phyloP scores from a whole-genome alignment of 2,113 vertebrate genomes.

The Passer domesticus region DNA sequence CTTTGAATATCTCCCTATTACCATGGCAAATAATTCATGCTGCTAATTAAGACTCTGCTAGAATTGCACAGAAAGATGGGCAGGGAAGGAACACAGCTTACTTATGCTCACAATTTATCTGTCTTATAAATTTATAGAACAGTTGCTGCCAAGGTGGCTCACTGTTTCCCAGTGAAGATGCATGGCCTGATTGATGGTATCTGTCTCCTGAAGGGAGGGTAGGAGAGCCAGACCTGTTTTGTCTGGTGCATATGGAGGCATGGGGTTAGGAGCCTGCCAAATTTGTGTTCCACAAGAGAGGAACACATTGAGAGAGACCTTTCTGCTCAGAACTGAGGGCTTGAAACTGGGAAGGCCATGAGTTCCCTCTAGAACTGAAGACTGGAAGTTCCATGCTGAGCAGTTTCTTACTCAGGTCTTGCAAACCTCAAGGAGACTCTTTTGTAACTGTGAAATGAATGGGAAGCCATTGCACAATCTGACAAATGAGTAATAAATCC shows the following conservation, averaged over 20 bases:
- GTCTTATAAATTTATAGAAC: background rate
- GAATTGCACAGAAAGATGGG: background rate
- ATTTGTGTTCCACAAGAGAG: background rate
- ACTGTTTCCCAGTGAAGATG: background rate
- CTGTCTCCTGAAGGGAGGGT: background rate
- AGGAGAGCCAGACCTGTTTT: background rate
- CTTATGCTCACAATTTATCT: background rate
- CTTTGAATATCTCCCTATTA: background rate
- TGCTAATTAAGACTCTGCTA: slow-evolving; percentile 2
- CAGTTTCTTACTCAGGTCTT: background rate
- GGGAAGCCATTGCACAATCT: background rate
- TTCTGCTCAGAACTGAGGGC: background rate
- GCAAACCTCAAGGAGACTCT: background rate
- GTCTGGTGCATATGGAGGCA: background rate
- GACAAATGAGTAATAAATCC: background rate
- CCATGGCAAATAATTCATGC: slow-evolving; percentile 6
- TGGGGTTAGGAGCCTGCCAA: background rate
- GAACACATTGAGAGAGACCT: background rate
- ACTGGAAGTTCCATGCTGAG: background rate
- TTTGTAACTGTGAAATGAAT: background rate
- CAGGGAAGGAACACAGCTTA: background rate
- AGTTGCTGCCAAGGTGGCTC: background rate
- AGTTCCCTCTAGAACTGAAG: background rate
- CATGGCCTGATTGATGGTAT: background rate
- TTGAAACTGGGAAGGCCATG: rapidly evolving